Percentiles rank a stretch among this genome's conserved stretches.
phyloP scores from a whole-genome alignment of 2,797 vertebrate genomes.

The Brachyalestes nurse region DNA sequence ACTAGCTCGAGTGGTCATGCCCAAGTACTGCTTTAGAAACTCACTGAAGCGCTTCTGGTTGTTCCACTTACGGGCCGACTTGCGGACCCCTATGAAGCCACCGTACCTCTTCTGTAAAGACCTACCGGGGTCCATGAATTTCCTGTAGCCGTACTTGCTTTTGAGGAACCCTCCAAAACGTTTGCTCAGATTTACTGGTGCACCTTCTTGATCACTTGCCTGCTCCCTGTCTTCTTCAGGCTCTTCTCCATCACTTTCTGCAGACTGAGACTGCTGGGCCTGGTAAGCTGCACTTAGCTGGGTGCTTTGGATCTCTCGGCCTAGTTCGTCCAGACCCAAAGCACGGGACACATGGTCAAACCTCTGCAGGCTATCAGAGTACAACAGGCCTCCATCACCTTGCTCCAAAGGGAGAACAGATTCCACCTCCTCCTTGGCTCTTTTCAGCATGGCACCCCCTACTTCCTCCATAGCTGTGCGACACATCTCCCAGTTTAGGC shows the following conservation, averaged over 20 bases:
- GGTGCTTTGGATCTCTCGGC: constrained; percentile 53
- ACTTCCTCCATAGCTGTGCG: constrained; percentile 66
- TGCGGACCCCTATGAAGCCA: constrained; percentile 93
- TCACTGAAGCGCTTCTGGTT: constrained; percentile 97
- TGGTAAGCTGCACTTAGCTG: constrained; percentile 63
- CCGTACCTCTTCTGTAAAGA: constrained; percentile 94
- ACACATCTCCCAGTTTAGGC: constrained; percentile 86
- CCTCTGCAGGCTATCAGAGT: constrained; percentile 70
- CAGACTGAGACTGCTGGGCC: constrained; percentile 62
- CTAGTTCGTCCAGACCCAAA: constrained; percentile 67
- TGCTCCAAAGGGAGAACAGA: constrained; percentile 69
- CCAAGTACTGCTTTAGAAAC: constrained; percentile 95
- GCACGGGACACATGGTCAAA: constrained; percentile 71
- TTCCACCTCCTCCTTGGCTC: constrained; percentile 76
- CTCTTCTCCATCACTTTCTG: constrained; percentile 67
- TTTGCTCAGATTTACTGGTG: constrained; percentile 75
- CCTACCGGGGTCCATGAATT: constrained; percentile 75
- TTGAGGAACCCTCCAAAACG: constrained; percentile 81
- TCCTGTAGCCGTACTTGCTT: constrained; percentile 79
- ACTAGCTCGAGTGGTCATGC: constrained; percentile 87
- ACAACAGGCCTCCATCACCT: constrained; percentile 64
- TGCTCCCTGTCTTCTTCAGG: constrained; percentile 55
- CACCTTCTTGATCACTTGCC: constrained; percentile 58
- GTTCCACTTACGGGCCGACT: constrained; percentile 96
- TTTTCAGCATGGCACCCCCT: constrained; percentile 67